Base-by-base conservation (phyloP, 2,113 vertebrate species). In the Proteles cristata region DNA sequence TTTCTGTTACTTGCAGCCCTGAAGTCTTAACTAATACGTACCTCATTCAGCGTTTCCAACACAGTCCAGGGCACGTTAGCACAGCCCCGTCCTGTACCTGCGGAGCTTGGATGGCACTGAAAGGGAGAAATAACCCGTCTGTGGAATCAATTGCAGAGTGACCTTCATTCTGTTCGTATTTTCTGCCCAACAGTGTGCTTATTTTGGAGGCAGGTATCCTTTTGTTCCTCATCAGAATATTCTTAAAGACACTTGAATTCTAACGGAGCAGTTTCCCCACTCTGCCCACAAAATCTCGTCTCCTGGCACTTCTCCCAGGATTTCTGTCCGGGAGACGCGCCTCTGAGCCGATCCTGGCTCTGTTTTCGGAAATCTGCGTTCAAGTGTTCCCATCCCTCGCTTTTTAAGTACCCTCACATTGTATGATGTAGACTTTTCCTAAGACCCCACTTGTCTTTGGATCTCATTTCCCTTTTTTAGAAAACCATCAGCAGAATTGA, bases 171-270 rank as follows among this genome's bases (percentile, higher is more conserved):
- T 39, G 28, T 61, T 45, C 65, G 10, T 45, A n/a, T 69, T 45
- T 82, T 45, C 93, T 92, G 39, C n/a, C 61, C 28, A 53, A 28
- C 71, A 33, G 2, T 43, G 33, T 58, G 48, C 45, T 55, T 65
- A 50, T 31, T 76, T n/a, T 77, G 16, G 74, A 83, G 28, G 73
- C 66, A 73, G 63, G 17, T 33, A 35, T 25, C 19, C 8, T 85
- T 90, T 83, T 33, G 39, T 88, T 89, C 25, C 69, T 23, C 8
- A 0, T 45, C 26, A 63, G n/a, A 45, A 90, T 55, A 55, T 8
- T 90, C 88, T 55, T 86, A 53, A 84, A 88, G 81, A 94, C 71
- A 21, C 33, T 85, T 65, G 85, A 84, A 77, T 94, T 69, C 19
- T 50, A 71, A 55, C 76, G 58, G 12, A 73, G 53, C 15, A 11